Evolutionary conservation across 2,888 invertebrate genomes (phyloP).

Genomic region (Heliconius sara): DNA sequence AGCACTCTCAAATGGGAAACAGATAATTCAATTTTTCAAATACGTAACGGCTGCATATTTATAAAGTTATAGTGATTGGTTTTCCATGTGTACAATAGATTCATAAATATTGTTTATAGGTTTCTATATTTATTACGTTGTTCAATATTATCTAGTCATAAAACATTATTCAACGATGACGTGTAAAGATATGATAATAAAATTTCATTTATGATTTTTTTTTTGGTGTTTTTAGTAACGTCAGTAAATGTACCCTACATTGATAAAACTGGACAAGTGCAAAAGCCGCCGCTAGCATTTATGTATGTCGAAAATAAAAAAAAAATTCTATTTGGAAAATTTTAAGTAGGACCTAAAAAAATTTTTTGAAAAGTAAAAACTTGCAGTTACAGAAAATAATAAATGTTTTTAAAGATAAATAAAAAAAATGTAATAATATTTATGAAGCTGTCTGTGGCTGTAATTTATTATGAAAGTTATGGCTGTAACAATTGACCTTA

Average conservation of each 20-base stretch:
- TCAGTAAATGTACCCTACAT: neutral
- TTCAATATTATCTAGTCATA: neutral
- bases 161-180: neutral
- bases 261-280: neutral
- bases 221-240: neutral
- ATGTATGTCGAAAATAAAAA: neutral
- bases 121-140: neutral
- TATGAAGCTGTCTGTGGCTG: no score
- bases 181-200: neutral
- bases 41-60: constrained; percentile 44
- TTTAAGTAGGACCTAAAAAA: no score
- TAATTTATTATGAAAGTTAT: no score
- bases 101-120: neutral
- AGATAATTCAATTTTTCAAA: constrained; percentile 60
- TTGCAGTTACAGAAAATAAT: no score
- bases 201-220: neutral
- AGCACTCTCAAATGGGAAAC: constrained; percentile 58
- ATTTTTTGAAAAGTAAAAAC: no score
- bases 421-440: no score
- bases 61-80: constrained; percentile 39
- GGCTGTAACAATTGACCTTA: no score
- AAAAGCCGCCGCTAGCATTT: neutral
- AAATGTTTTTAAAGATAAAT: no score
- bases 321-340: no score
- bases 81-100: constrained; percentile 5